Base-by-base conservation (phyloP, 2,888 invertebrate species). In the Cordylochernes scorpioides region DNA sequence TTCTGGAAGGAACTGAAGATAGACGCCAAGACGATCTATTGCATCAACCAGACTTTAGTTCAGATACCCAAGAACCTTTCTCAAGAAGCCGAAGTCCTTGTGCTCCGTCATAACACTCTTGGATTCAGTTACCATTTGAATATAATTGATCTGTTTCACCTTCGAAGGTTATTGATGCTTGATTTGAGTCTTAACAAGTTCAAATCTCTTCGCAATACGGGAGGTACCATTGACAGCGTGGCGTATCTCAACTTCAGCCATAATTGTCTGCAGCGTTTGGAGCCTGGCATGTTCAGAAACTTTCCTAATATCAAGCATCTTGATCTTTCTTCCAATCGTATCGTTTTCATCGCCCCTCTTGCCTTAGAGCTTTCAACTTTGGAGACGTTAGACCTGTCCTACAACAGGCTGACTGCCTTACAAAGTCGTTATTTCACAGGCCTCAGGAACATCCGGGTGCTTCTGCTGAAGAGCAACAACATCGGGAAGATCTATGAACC, bases 321-420 rank as follows among this genome's bases (percentile, higher is more conserved):
- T 3, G 40, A 41, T 29, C 29, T 43, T 9, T 33, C 39, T n/a
- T 31, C 30, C 12, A 43, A 43, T 26, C 41, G 36, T 15, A 35
- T 43, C 12, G 39, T 39, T 24, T 37, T 40, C 13, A 39, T 43
- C 9, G 36, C 37, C 17, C 36, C 37, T 12, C 32, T 30, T n/a
- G 30, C 38, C 7, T 37, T 43, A 14, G 33, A 37, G 5, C 32
- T 44, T 9, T 40, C 38, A 1, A 32, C 32, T 12, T 33, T 44
- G 5, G 29, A 14, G 12, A 32, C 33, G 9, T 22, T 44, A 3
- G 39, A 43, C 24, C 27, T 44, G 15, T 32, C 40, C 7, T 28
- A 37, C 27, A 43, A 43, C 25, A 12, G 34, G 12, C 29, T 43
- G 5, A 27, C 36, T 6, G 27, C 32, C 8, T 28, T 42, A 3